These are phyloP conservation scores for Eleginops maclovinus DNA, from an alignment of 2,113 vertebrate species.

Conservation along the genomic window DNA sequence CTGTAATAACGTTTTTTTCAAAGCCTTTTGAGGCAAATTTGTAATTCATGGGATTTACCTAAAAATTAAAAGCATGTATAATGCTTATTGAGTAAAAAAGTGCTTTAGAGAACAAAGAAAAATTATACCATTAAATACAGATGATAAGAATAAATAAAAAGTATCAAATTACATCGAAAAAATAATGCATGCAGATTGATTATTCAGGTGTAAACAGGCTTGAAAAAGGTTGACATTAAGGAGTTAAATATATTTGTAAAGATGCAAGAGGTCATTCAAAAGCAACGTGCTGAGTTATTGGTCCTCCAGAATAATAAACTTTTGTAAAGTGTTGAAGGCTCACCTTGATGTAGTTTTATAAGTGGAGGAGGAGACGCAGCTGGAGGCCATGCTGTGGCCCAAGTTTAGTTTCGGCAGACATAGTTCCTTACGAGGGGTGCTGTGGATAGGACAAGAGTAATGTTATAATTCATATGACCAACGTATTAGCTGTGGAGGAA, in stretches of 20 bases:
- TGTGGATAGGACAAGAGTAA: slow-evolving; percentile 15
- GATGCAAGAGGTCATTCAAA: background rate
- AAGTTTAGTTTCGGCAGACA: slow-evolving; percentile 70
- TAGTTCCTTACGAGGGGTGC: slow-evolving; percentile 64
- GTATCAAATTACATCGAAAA: background rate
- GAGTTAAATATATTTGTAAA: background rate
- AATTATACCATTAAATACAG: background rate
- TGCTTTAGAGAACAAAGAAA: background rate
- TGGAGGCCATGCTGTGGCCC: slow-evolving; percentile 88
- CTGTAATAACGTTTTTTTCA: background rate
- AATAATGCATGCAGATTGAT: background rate
- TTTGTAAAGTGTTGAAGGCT: slow-evolving; percentile 3
- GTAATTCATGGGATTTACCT: background rate
- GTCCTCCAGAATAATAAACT: background rate
- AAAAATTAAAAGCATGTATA: background rate
- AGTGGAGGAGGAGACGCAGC: slow-evolving; percentile 84
- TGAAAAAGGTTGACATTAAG: background rate
- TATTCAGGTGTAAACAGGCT: background rate
- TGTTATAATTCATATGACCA: fast-evolving
- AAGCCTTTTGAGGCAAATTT: background rate
- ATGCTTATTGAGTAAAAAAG: background rate
- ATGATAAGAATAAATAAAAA: background rate
- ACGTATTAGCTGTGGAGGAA: background rate
- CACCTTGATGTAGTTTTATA: slow-evolving; percentile 88
- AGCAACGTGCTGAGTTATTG: background rate